Base-by-base conservation (phyloP, 2,888 invertebrate genomes). In the Tricholauxania praeusta region DNA sequence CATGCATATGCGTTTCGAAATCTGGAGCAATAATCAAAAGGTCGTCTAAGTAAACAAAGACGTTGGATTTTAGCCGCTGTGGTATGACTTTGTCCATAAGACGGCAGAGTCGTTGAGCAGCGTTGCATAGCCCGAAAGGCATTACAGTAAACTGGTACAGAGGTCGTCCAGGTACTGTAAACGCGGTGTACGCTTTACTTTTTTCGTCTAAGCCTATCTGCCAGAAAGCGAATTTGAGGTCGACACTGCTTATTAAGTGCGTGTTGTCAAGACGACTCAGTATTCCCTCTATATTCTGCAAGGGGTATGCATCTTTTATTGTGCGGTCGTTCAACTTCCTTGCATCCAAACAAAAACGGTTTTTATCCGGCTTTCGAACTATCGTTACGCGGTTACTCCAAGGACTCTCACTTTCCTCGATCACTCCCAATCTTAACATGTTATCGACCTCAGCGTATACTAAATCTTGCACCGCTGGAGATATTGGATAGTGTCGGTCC, bases 231-330 rank as follows among this genome's bases (percentile, higher is more conserved):
- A 59, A 71, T 17, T 77, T 75, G 3, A 75, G 47, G 17, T 77
- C 77, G 72, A 83, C 80, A 6, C 72, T 71, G 6, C 73, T 71
- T 0, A 84, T 75, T 17, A 78, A 79, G 49, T 80, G 76, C 14
- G 83, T 68, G 1, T 83, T 78, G 12, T 75, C 72, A 1, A 71
- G 60, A 2, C 67, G 75, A 8, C 75, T 66, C 32, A 59, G 28
- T 28, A 28, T 28, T 28, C 28, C 28, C 28, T 28, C 28, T 3
- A 28, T 28, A 28, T 28, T 28, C 28, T 28, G 28, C 28, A 28
- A 28, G 28, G 28, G 28, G 28, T 28, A 28, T 28, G 28, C 28
- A 28, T 28, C 28, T 3, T 28, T 28, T 28, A 28, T 28, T 3
- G 28, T 28, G 2, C 28, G 28, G 28, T 28, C 28, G 28, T 28